Evolutionary conservation across 2,888 invertebrate species (phyloP).

Genomic region (Nematopogon swammerdamellus): DNA sequence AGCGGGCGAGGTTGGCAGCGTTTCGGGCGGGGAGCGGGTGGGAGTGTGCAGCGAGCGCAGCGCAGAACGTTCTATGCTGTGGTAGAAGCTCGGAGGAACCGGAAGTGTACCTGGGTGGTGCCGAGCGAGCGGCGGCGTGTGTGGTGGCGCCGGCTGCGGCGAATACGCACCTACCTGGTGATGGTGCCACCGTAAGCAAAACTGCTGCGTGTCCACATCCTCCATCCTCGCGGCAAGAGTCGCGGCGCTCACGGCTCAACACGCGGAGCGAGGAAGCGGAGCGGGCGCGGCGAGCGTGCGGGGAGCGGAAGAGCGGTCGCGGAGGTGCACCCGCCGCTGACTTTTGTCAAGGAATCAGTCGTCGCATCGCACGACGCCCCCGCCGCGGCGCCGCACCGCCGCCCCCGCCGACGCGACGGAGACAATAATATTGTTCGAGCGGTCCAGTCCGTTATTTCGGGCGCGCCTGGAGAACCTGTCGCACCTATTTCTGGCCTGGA

Average conservation of each 20-base stretch:
- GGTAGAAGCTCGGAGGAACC: too few relatives aligned
- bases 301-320: slow-evolving; percentile 23
- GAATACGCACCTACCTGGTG: slow-evolving; percentile 64
- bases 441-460: slow-evolving; percentile 25
- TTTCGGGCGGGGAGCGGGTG: too few relatives aligned
- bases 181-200: slow-evolving; percentile 84
- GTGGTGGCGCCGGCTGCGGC: slow-evolving; percentile 18
- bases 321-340: slow-evolving; percentile 20
- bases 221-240: slow-evolving; percentile 34
- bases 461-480: slow-evolving; percentile 58
- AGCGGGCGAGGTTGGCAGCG: too few relatives aligned
- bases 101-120: slow-evolving; percentile 19
- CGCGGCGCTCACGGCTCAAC: too few relatives aligned
- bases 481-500: slow-evolving; percentile 54
- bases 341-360: too few relatives aligned
- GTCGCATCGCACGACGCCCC: too few relatives aligned
- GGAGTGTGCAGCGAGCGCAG: too few relatives aligned
- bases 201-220: slow-evolving; percentile 69
- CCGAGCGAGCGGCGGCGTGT: slow-evolving; percentile 17
- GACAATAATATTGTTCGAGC: slow-evolving; percentile 32
- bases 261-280: slow-evolving; percentile 22
- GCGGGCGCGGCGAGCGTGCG: slow-evolving; percentile 20
- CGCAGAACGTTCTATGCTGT: too few relatives aligned
- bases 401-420: slow-evolving; percentile 28
- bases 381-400: too few relatives aligned